A percentile compares a stretch with the other conserved stretches of the same genome.
Evolutionary conservation across 2,113 vertebrate species (phyloP).

Genomic region (Apeltes quadracus): DNA sequence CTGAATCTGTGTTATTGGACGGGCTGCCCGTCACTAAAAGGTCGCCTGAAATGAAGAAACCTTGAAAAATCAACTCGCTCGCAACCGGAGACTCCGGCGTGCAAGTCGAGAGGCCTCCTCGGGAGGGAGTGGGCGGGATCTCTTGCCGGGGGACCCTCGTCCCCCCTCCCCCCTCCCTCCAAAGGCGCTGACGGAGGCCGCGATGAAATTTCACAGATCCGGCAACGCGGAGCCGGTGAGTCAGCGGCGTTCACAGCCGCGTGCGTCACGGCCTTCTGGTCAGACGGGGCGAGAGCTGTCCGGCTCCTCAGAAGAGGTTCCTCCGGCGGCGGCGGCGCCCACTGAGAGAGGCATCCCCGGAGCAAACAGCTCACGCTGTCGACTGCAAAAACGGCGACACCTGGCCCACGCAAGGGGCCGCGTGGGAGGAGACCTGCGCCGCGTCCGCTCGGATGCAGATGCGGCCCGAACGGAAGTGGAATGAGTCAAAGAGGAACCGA

Average conservation of each 20-base stretch:
- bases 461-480: background rate
- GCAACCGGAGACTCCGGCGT: background rate
- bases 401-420: conserved; percentile 55
- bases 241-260: conserved; percentile 52
- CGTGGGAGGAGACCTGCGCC: background rate
- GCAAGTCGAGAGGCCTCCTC: background rate
- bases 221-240: conserved; percentile 57
- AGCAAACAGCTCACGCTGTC: conserved; percentile 47
- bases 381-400: conserved; percentile 36
- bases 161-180: too few relatives aligned
- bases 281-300: conserved; percentile 48
- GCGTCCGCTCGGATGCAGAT: conserved; percentile 14
- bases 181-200: too few relatives aligned
- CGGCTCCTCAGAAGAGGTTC: conserved; percentile 49
- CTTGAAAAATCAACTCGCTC: background rate
- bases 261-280: conserved; percentile 72
- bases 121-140: conserved; percentile 33
- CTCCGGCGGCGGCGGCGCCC: conserved; percentile 10
- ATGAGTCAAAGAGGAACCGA: conserved; percentile 22
- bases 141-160: background rate
- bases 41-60: too few relatives aligned
- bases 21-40: too few relatives aligned
- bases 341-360: conserved; percentile 49
- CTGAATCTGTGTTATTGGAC: background rate
- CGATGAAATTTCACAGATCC: conserved; percentile 68